Evolutionary conservation across 30 jellyfish, hydroid and myxozoan genomes (phyloP).

Genomic region (Aurelia sp.): DNA sequence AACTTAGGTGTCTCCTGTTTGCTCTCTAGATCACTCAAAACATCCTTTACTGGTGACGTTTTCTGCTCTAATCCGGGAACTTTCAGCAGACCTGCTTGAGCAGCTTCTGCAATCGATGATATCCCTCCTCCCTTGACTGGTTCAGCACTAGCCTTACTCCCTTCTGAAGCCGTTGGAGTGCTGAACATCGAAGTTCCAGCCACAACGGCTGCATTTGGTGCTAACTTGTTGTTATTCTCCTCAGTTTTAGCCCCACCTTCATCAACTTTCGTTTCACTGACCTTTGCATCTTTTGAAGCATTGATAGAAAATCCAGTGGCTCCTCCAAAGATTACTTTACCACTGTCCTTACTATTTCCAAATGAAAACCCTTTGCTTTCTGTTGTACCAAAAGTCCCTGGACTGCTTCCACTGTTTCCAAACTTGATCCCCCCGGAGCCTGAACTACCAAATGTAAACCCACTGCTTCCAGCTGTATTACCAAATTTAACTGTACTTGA

Average conservation of each 20-base stretch:
- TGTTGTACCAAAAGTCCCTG: conserved; percentile 16
- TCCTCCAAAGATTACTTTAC: conserved; percentile 7
- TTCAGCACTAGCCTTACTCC: not conserved
- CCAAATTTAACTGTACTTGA: not conserved
- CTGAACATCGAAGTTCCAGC: not conserved
- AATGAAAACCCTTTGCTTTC: not conserved
- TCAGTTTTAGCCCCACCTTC: conserved; percentile 29
- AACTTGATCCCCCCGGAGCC: conserved; percentile 27
- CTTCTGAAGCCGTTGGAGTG: not conserved
- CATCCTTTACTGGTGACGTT: not conserved
- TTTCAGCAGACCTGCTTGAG: conserved; percentile 65
- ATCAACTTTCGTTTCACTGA: not conserved
- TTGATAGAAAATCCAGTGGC: conserved; percentile 35
- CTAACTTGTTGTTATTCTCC: conserved; percentile 44
- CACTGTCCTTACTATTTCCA: conserved; percentile 15
- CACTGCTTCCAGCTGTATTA: not conserved
- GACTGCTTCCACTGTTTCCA: not conserved
- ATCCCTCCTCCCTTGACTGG: not conserved
- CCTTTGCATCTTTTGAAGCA: conserved; percentile 7
- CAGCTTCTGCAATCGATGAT: conserved; percentile 70
- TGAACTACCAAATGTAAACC: conserved; percentile 25
- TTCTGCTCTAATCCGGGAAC: conserved; percentile 39
- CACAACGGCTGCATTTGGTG: not conserved
- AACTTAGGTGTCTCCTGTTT: conserved; percentile 23
- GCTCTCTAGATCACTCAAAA: not conserved